Evolutionary conservation across 1,140 invertebrate genomes (phyloP).

Genomic region (Anagrus nilaparvatae): DNA sequence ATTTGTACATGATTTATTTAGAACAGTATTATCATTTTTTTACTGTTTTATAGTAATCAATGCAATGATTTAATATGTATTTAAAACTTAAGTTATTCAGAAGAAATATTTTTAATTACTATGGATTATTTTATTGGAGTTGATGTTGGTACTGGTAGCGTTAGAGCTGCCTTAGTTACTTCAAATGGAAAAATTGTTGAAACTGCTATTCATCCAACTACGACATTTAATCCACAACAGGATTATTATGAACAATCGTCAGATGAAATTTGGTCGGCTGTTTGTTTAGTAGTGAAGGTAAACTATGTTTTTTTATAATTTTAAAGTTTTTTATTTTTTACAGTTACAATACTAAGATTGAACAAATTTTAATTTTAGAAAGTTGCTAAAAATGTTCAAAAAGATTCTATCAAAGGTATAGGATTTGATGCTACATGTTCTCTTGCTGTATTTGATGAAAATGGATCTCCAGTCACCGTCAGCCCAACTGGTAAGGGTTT

Average conservation of each 20-base stretch:
- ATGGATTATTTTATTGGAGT: constrained; percentile 73
- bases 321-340: constrained; percentile 4
- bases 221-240: constrained; percentile 65
- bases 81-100: no score
- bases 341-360: not conserved
- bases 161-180: constrained; percentile 67
- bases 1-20: no score
- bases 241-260: constrained; percentile 90
- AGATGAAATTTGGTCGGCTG: constrained; percentile 76
- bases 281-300: constrained; percentile 60
- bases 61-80: no score
- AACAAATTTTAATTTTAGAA: constrained; percentile 40
- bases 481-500: constrained; percentile 56
- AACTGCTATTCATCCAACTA: constrained; percentile 52
- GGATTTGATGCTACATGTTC: constrained; percentile 97
- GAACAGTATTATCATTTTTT: no score
- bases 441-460: constrained; percentile 66
- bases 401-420: constrained; percentile 62
- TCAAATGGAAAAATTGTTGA: constrained; percentile 56
- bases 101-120: no score
- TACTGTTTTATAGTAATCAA: no score
- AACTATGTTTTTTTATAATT: not conserved
- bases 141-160: constrained; percentile 88
- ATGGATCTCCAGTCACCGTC: constrained; percentile 62
- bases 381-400: constrained; percentile 46